Base-by-base conservation (phyloP, 2,888 invertebrate species). In the Caenorhabditis afra region DNA sequence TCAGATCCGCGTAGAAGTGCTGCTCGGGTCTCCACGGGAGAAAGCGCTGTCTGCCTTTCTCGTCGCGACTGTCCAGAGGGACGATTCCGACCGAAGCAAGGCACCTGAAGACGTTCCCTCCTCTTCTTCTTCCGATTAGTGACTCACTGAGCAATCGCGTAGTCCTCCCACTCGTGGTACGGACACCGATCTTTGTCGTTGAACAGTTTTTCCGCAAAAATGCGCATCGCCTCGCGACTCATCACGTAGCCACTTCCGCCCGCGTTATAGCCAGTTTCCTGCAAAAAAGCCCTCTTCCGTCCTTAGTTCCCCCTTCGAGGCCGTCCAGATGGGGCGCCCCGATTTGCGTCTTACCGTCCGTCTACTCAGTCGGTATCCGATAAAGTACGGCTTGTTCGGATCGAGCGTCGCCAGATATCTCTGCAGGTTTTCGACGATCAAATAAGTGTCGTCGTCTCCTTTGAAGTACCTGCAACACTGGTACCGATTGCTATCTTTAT, bases 101-200 rank as follows among this genome's bases (percentile, higher is more conserved):
- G 57, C 83, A 83, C 67, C 81, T 83, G 47, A 16, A 81, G 29
- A 76, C 20, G 44, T 35, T 39, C 47, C 23, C 14, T 35, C n/a
- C n/a, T n/a, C 8, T 20, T 4, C 18, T 16, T 4, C 5, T 12
- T 20, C 10, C 41, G 10, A 10, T 52, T 29, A 35, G 14, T 45
- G 53, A 58, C 73, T 57, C 53, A 85, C 81, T 81, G 65, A 20
- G 85, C 85, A 47, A 85, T 81, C 23, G 83, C 85, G 52, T 73
- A 85, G 50, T 85, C 85, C 50, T 85, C 85, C 85, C 85, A 85
- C 58, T 85, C 85, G 52, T 85, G 85, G 64, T 83, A 83, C 11
- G 82, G 83, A 61, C 85, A 85, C 7, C 71, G 53, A 0, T 67
- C 53, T n/a, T 64, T 62, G 52, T 82, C 76, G 18, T 71, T 55